Base-by-base conservation (phyloP, 2,888 invertebrate species). In the Disparrhopalites patrizii region DNA sequence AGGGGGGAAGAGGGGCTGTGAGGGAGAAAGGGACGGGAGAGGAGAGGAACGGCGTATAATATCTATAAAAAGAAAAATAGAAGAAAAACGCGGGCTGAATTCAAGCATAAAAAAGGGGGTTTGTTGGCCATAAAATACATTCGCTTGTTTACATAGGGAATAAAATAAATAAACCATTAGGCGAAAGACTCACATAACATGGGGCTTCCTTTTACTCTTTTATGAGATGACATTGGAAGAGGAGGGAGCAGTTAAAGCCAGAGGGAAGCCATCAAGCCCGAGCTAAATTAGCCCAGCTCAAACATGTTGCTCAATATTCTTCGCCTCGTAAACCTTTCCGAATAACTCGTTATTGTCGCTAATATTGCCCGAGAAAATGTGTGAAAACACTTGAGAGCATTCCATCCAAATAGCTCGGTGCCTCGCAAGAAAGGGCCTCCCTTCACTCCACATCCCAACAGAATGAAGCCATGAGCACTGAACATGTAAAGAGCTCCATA, bases 341-440 rank as follows among this genome's bases (percentile, higher is more conserved):
- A 61, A 50, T 31, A 28, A 61, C 60, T 61, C 60, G 60, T 61
- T 61, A 61, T 61, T 61, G 47, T 43, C 60, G 47, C 47, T 61
- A 47, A 61, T 61, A 61, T 61, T 61, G 43, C 60, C 31, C 23
- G 23, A 33, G 5, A 50, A 31, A 50, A 18, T 43, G 15, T 43
- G 33, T 28, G 38, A 25, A 57, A 18, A 57, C 25, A 57, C 57
- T 57, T 27, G 18, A 57, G 31, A 27, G 28, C 30, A n/a, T 54
- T 54, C 54, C 54, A 54, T 54, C 31, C n/a, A n/a, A n/a, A n/a
- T n/a, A n/a, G n/a, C n/a, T n/a, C n/a, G n/a, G n/a, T n/a, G n/a
- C n/a, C n/a, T n/a, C n/a, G n/a, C n/a, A n/a, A n/a, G n/a, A n/a
- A n/a, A n/a, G n/a, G n/a, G n/a, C n/a, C n/a, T n/a, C n/a, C n/a